Evolutionary conservation across 2,888 invertebrate species (phyloP).

Genomic region (Acleris literana): DNA sequence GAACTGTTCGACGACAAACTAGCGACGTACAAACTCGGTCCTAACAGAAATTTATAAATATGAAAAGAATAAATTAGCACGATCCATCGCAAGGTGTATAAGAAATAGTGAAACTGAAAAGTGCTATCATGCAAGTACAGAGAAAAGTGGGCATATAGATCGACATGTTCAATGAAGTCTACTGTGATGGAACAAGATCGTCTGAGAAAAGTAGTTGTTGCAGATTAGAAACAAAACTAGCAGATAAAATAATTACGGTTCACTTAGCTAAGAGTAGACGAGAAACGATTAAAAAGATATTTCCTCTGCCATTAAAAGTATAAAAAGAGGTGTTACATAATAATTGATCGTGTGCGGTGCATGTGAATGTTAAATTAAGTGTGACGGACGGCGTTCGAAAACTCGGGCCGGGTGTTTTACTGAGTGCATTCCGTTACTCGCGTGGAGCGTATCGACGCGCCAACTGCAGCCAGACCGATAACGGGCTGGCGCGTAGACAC

Average conservation of each 20-base stretch:
- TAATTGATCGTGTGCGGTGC: slow-evolving; percentile 39
- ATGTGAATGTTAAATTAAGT: slow-evolving; percentile 44
- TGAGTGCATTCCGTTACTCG: slow-evolving; percentile 39
- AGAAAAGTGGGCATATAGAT: slow-evolving; percentile 13
- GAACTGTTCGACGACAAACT: slow-evolving; percentile 7
- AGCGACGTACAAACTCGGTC: slow-evolving; percentile 18
- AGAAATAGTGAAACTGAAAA: slow-evolving; percentile 34
- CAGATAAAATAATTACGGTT: slow-evolving; percentile 8
- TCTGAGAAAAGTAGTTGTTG: slow-evolving; percentile 8
- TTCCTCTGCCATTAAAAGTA: slow-evolving; percentile 19
- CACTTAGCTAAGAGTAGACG: neutral
- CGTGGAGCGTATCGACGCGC: slow-evolving; percentile 39
- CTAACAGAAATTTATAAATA: slow-evolving; percentile 24
- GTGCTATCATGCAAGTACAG: slow-evolving; percentile 32
- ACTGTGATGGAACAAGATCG: slow-evolving; percentile 8
- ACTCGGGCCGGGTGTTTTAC: slow-evolving; percentile 20
- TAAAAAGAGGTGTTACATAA: slow-evolving; percentile 31
- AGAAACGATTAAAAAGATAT: slow-evolving; percentile 23
- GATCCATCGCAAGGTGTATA: slow-evolving; percentile 20
- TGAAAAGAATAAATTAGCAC: slow-evolving; percentile 30
- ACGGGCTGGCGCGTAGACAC: slow-evolving; percentile 10
- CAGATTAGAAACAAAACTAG: slow-evolving; percentile 8
- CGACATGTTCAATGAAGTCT: slow-evolving; percentile 18
- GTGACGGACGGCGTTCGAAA: slow-evolving; percentile 37
- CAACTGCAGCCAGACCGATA: slow-evolving; percentile 20